A percentile compares a stretch with the other conserved stretches of the same genome.
Evolutionary conservation across 2,113 vertebrate species (phyloP).

Genomic region (Crocuta crocuta): DNA sequence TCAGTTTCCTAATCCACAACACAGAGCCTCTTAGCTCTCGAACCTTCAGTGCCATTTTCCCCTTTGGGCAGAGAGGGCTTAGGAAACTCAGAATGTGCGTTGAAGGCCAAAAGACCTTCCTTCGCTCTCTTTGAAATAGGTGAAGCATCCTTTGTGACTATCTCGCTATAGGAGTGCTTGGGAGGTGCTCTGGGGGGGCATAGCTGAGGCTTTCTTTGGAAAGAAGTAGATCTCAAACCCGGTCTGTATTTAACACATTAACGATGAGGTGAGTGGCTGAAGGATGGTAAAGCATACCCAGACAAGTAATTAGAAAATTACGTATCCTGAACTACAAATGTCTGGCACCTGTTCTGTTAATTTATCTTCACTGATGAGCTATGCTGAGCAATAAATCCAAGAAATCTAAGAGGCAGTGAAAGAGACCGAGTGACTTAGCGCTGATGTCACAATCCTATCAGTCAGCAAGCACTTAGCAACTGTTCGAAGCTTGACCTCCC

Average conservation of each 20-base stretch:
- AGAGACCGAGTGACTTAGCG: background rate
- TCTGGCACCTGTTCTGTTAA: background rate
- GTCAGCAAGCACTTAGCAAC: constrained; percentile 50
- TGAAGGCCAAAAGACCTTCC: background rate
- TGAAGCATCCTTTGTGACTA: background rate
- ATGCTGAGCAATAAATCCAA: background rate
- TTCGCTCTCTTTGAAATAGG: background rate
- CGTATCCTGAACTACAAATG: background rate
- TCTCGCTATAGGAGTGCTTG: background rate
- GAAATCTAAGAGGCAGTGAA: background rate
- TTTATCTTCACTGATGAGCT: constrained; percentile 39
- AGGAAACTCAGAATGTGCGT: background rate
- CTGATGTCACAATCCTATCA: constrained; percentile 48
- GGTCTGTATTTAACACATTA: background rate
- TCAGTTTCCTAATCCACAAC: background rate
- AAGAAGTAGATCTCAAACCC: background rate
- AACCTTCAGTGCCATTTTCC: background rate
- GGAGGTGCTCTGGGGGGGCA: background rate
- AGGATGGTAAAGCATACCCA: background rate
- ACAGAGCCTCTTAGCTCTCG: background rate
- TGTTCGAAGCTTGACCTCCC: background rate
- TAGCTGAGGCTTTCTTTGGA: background rate
- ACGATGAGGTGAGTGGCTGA: background rate
- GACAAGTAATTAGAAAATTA: background rate
- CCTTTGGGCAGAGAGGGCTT: background rate